Evolutionary conservation across 2,797 vertebrate genomes (phyloP), one percentile per base, ranked within the genome.

Genomic region (Carcharodon carcharias): DNA sequence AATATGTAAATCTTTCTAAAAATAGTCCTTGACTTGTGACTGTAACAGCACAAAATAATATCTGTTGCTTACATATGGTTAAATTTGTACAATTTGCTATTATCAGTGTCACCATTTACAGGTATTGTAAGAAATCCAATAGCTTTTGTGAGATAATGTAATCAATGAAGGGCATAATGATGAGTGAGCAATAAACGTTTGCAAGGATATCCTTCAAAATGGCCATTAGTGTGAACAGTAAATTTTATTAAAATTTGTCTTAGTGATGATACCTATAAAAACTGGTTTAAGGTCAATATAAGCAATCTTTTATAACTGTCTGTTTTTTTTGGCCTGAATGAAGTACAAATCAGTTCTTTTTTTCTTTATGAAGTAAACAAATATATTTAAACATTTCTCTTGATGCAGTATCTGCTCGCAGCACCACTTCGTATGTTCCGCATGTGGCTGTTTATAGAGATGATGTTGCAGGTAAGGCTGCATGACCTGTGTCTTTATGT

Each of bases 381-480:
- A 77, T 71, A 16, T 73, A 7, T 73, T 69, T 73, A 58, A 35
- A 77, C 50, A 95, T 95, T 95, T 77, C 18, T 95, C 69, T 77
- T 73, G 31, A 54, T 23, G 1, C 96, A 97, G 97, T 97, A 96
- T 96, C 73, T 97, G 96, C 61, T 97, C 35, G 97, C 97, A 89
- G 96, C 97, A 73, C 97, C 97, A 35, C 96, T 97, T 82, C 96
- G 96, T 11, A 97, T 96, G 96, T 97, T 96, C 77, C 97, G 89
- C 50, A 96, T 97, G 95, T 97, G 97, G 97, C 96, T 97, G 96
- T 97, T 97, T 94, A 67, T 97, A 63, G 96, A 96, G 93, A 97
- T 97, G 97, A 77, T 97, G 0, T 96, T 97, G n/a, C 97, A 97
- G 97, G 97, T 97, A 96, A 97, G 97, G 63, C 56, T 21, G 12